Evolutionary conservation across 2,113 vertebrate genomes (phyloP), one percentile per base, ranked within the genome.

Genomic region (Apodemus sylvaticus): DNA sequence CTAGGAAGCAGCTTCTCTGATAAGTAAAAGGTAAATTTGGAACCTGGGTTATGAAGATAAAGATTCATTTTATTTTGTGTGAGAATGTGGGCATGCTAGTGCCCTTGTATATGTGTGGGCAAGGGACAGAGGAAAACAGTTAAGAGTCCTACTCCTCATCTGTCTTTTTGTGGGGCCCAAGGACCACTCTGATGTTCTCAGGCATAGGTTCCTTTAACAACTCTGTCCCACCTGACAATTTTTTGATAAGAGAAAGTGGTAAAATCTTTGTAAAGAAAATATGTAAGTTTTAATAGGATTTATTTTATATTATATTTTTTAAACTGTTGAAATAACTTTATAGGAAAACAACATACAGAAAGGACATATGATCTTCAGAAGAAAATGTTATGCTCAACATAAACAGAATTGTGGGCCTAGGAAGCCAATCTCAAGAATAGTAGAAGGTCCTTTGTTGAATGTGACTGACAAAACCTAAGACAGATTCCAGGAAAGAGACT

Each of bases 1-100:
- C 82, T 89, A 94, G 74, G 70, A 97, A 92, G 7, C 53, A 92
- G 58, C 66, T 93, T 96, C 36, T 95, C 48, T n/a, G 42, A 0
- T 94, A 51, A 48, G 4, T 20, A 53, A 0, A 93, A 58, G 68
- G 3, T 24, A 92, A 79, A 86, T 93, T 78, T n/a, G 5, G 92
- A 92, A 90, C 71, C 8, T 95, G 70, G 29, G 10, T 90, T 91
- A 42, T 62, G 71, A 94, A 73, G 81, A 11, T 62, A 74, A 19
- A 95, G 79, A 89, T 71, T 58, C 64, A 86, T 66, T 45, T 70
- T 70, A 87, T 53, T 86, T 51, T 51, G 31, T 70, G 6, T 87
- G 64, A 4, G 22, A 70, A 20, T 70, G 45, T 36, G 62, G 55
- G 42, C 42, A 7, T 45, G 14, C 42, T 66, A 34, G 42, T 48